These are phyloP conservation scores for Mormyrus lacerda DNA, from an alignment of 2,113 vertebrate genomes.

Conservation along the genomic window DNA sequence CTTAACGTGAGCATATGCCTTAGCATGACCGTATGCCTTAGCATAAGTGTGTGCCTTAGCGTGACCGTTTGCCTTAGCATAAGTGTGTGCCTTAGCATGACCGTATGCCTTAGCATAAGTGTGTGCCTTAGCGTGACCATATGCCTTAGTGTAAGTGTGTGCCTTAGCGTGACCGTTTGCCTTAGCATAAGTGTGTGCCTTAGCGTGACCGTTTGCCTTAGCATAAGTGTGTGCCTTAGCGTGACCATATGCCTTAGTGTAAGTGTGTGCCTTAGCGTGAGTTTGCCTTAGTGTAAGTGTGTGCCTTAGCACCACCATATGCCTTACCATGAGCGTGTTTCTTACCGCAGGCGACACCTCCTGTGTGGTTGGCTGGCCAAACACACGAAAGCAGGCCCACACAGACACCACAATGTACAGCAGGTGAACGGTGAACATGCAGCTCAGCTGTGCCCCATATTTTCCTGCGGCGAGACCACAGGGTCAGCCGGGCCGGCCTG, in stretches of 20 bases:
- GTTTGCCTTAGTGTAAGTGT: not conserved
- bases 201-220: not conserved
- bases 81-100: not conserved
- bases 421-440: constrained; percentile 69
- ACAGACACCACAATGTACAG: constrained; percentile 73
- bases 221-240: not conserved
- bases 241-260: no score
- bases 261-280: no score
- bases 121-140: constrained; percentile 44
- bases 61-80: not conserved
- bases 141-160: not conserved
- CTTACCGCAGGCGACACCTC: constrained; percentile 63
- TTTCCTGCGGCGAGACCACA: constrained; percentile 64
- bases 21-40: not conserved
- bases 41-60: not conserved
- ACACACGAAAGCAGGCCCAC: constrained; percentile 82
- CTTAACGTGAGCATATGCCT: not conserved
- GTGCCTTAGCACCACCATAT: no score
- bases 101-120: not conserved
- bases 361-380: constrained; percentile 59
- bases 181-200: not conserved
- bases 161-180: no score
- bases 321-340: not conserved
- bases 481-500: not conserved
- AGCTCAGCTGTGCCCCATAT: constrained; percentile 67